Evolutionary conservation across 2,888 invertebrate genomes (phyloP).

Genomic region (Eupeodes luniger): DNA sequence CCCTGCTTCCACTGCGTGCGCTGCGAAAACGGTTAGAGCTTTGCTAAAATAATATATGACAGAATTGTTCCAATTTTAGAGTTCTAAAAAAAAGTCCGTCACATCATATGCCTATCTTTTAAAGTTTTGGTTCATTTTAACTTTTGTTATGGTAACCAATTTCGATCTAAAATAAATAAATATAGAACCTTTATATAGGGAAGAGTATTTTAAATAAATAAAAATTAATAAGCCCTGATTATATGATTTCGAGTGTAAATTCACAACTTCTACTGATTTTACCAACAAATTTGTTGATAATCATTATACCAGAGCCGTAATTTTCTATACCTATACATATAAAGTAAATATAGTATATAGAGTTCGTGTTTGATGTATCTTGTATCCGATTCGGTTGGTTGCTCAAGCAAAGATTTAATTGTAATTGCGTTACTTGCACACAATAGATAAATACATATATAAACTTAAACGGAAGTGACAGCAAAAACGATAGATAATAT

Average conservation of each 20-base stretch:
- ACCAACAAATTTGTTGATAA: conserved; percentile 28
- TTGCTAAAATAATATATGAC: too few species aligned
- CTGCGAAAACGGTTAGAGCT: too few species aligned
- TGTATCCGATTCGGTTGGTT: conserved; percentile 71
- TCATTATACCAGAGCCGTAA: conserved; percentile 45
- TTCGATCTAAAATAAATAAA: too few species aligned
- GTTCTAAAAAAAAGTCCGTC: too few species aligned
- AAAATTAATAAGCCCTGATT: background rate
- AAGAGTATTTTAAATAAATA: too few species aligned
- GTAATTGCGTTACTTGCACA: conserved; percentile 57
- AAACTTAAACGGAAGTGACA: conserved; percentile 10
- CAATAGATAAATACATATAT: conserved; percentile 15
- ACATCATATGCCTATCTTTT: too few species aligned
- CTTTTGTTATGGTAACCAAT: too few species aligned
- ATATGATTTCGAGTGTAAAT: background rate
- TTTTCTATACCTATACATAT: conserved; percentile 1
- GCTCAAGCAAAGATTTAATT: conserved; percentile 72
- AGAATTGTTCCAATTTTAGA: too few species aligned
- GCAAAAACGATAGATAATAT: conserved; percentile 37
- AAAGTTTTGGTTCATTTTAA: too few species aligned
- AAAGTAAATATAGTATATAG: background rate
- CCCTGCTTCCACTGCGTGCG: too few species aligned
- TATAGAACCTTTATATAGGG: too few species aligned
- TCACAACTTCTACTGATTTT: conserved; percentile 9
- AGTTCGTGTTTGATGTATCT: conserved; percentile 69